Percentiles rank a stretch among this genome's conserved stretches.
These are phyloP conservation scores for Caenorhabditis sinica DNA, from an alignment of 2,888 invertebrate genomes.

Conservation along the genomic window DNA sequence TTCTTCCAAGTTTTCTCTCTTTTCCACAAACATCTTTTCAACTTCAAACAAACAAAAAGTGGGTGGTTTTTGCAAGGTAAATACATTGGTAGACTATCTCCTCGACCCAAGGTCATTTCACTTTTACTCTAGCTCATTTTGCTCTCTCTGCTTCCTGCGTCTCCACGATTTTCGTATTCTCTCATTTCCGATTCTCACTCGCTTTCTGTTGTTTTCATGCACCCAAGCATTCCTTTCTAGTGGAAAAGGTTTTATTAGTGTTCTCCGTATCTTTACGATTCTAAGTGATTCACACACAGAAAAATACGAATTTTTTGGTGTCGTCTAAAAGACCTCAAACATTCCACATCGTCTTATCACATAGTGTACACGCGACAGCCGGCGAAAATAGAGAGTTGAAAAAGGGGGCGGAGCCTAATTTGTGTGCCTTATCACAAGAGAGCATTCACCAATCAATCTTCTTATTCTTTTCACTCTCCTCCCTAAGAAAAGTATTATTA, in stretches of 20 bases:
- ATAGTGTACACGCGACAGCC: conserved; percentile 3
- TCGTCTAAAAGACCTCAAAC: conserved; percentile 1
- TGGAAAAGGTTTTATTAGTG: background rate
- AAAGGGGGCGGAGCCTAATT: conserved; percentile 29
- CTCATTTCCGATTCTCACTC: conserved; percentile 11
- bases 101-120: conserved; percentile 37
- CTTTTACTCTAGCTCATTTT: background rate
- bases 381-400: too few relatives aligned
- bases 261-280: conserved; percentile 13
- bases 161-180: background rate
- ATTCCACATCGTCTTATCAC: conserved; percentile 36
- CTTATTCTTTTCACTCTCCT: background rate
- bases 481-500: background rate
- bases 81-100: background rate
- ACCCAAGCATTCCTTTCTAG: background rate
- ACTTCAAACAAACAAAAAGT: conserved; percentile 36
- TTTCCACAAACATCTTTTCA: background rate
- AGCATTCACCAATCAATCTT: conserved; percentile 12
- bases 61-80: conserved; percentile 1
- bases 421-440: background rate
- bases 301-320: conserved; percentile 14
- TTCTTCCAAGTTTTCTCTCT: background rate
- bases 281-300: conserved; percentile 19
- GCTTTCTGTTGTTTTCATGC: conserved; percentile 8
- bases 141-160: conserved; percentile 1